Base-by-base conservation (phyloP, 2,113 vertebrate genomes). In the Zosterops lateralis region DNA sequence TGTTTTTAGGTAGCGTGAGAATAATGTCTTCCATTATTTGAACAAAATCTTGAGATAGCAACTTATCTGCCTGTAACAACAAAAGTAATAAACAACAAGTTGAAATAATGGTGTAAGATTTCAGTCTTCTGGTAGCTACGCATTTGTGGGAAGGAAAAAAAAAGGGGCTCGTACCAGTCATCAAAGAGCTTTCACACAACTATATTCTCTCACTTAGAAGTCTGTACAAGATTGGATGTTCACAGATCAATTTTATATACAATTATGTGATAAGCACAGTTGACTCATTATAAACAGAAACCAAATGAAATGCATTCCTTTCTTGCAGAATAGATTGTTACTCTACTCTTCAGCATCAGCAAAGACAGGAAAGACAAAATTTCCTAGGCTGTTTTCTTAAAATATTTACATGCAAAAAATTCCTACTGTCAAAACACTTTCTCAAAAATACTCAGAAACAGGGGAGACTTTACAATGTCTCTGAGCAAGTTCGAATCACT, bases 11-110 rank as follows among this genome's bases (percentile, higher is more conserved):
- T 97, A 99, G 97, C 91, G 98, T 99, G 96, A 99, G 98, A 97
- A 99, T 98, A 87, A 99, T 98, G 96, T 99, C 99, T 95, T 99
- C 99, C 99, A 99, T 99, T 99, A 99, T 99, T 94, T 98, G 98
- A 96, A 99, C 98, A 97, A 99, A 99, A 98, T 99, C 99, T 97
- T 99, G 99, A 96, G 99, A 99, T 94, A 99, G 98, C 90, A 99
- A 98, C 93, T 99, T 99, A 97, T 99, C 99, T 76, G 99, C 99
- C 99, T 99, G 97, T 17, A 96, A 73, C n/a, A 72, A 56, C 50
- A 92, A 65, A 48, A 89, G 28, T 40, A 76, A 84, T 31, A 44
- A 71, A 54, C 25, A 88, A 61, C 8, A 89, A 86, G 67, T 68
- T 68, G 51, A 81, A 80, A 12, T 32, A 84, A 50, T 0, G 5